A percentile compares a stretch with the other conserved stretches of the same genome.
Conservation (phyloP, 92 coral and sea anemone species). For the Scolanthus callimorphus region DNA sequence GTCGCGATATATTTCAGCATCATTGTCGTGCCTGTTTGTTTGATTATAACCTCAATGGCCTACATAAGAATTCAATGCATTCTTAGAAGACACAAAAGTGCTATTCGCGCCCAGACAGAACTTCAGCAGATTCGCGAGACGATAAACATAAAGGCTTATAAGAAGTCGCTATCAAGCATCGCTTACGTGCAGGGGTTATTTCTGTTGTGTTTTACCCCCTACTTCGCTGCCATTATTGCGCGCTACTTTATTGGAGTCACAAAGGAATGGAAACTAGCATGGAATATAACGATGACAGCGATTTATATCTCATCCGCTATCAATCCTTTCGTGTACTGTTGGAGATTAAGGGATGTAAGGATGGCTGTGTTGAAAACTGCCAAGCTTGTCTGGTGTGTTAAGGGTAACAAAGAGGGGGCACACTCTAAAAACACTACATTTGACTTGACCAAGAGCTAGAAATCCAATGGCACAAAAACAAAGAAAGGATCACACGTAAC, state of each 20-base stretch:
- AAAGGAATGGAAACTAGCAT: constrained; percentile 22
- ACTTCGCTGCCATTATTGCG: constrained; percentile 7
- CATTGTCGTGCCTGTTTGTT: not conserved
- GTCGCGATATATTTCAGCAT: constrained; percentile 8
- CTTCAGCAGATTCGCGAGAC: not conserved
- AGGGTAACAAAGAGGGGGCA: no score
- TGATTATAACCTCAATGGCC: constrained; percentile 10
- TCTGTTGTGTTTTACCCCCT: constrained; percentile 36
- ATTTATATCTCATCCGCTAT: constrained; percentile 46
- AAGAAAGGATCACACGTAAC: no score
- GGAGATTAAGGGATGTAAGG: constrained; percentile 32
- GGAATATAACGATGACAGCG: constrained; percentile 29
- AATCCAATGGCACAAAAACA: no score
- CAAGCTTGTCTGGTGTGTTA: not conserved
- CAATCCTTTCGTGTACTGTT: constrained; percentile 55
- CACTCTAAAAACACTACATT: no score
- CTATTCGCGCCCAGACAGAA: not conserved
- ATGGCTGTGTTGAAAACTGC: constrained; percentile 30
- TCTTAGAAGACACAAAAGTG: constrained; percentile 1
- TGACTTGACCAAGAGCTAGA: no score
- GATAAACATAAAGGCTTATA: constrained; percentile 2
- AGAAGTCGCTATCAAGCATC: constrained; percentile 19
- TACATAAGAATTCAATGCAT: constrained; percentile 9
- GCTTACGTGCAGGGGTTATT: constrained; percentile 24
- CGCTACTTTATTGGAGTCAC: constrained; percentile 4